Percentiles rank a stretch among this genome's conserved stretches.
Evolutionary conservation across 2,888 invertebrate species (phyloP).

Genomic region (Patella ulyssiponensis): DNA sequence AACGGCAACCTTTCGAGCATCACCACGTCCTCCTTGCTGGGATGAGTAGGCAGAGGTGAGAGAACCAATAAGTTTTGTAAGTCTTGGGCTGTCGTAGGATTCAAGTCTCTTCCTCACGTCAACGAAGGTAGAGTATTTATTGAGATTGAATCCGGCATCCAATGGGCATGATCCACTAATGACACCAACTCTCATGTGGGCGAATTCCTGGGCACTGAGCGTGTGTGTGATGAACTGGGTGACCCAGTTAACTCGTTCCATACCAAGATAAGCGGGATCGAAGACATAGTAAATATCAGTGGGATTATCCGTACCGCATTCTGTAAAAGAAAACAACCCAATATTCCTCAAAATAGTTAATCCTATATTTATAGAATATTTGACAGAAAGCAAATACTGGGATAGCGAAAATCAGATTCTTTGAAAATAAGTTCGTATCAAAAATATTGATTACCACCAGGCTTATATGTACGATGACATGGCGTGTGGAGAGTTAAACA

Average conservation of each 20-base stretch:
- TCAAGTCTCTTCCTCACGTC: constrained; percentile 15
- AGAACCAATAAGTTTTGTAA: constrained; percentile 15
- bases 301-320: constrained; percentile 26
- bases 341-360: too few relatives aligned
- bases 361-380: too few relatives aligned
- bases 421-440: too few relatives aligned
- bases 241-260: constrained; percentile 33
- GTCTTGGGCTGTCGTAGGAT: constrained; percentile 19
- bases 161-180: constrained; percentile 30
- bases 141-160: constrained; percentile 30
- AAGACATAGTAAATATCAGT: constrained; percentile 37
- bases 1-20: constrained; percentile 22
- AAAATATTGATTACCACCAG: too few relatives aligned
- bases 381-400: too few relatives aligned
- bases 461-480: too few relatives aligned
- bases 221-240: constrained; percentile 35
- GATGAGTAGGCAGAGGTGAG: constrained; percentile 13
- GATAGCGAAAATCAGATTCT: too few relatives aligned
- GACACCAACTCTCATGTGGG: constrained; percentile 14
- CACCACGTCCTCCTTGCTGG: neutral
- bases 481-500: too few relatives aligned
- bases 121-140: constrained; percentile 14
- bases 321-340: neutral
- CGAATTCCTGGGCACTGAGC: constrained; percentile 22
- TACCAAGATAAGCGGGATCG: constrained; percentile 33